Base-by-base conservation (phyloP, 2,113 vertebrate species). In the Pleuronectes platessa region DNA sequence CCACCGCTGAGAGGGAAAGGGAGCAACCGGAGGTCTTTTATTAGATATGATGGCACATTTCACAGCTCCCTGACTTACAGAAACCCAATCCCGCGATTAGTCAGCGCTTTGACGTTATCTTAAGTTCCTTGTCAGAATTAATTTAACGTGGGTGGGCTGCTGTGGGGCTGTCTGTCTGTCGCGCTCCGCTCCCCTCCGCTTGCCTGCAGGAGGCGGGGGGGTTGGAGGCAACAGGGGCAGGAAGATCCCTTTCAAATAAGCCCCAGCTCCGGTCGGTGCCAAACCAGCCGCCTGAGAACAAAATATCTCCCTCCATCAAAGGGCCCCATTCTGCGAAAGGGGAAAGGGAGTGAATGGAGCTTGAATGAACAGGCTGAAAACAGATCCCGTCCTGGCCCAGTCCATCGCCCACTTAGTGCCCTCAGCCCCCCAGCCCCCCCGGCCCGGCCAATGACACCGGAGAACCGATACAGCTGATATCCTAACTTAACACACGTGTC, bases 121-220 rank as follows among this genome's bases (percentile, higher is more conserved):
- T 92, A 95, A 95, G 93, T 88, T 89, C 85, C 93, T 88, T 94
- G 94, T 92, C 90, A 92, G 94, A 96, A 95, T 95, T 93, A 92
- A 90, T 92, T 93, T 94, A 90, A 89, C 91, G 83, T 91, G 86
- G 88, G 91, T 91, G 94, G 89, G 85, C 94, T 93, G 83, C 88
- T 87, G 86, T 79, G 83, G 86, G 86, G 83, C 80, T 87, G 87
- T 86, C 88, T 91, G 92, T 91, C 84, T 92, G 92, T 85, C 60
- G 92, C 72, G 89, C 92, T 91, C 84, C 42, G 74, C 83, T 92
- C 82, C 79, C 74, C 86, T 86, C 66, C 27, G 58, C 83, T 90
- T 66, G 81, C 86, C 86, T 81, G 89, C 79, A 88, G 86, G 81
- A 88, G 75, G 79, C 83, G 85, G 79, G 20, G 20, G 12, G 35